Evolutionary conservation across 2,888 invertebrate species (phyloP).

Genomic region (Argyra leucocephala): DNA sequence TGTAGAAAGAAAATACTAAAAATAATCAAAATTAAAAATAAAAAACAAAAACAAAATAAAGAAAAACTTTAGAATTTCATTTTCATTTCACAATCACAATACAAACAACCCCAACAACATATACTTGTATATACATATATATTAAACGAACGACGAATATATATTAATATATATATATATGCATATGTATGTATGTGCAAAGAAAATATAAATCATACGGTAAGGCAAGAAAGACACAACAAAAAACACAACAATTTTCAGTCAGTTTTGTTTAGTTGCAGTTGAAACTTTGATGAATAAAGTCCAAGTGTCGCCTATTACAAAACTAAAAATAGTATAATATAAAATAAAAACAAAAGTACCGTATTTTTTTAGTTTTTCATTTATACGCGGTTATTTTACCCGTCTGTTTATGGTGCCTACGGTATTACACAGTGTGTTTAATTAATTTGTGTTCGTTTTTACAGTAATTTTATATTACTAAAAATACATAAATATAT

Average conservation of each 20-base stretch:
- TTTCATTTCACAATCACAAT: background rate
- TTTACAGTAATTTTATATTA: too few species aligned
- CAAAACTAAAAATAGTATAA: background rate
- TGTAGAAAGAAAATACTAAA: background rate
- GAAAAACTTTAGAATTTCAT: background rate
- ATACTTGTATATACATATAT: background rate
- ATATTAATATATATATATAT: background rate
- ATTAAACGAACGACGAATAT: too few species aligned
- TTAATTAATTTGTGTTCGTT: too few species aligned
- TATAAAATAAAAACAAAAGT: background rate
- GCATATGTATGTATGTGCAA: background rate
- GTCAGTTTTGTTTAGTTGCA: background rate
- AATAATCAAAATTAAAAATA: background rate
- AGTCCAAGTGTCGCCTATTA: background rate
- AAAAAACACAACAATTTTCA: background rate
- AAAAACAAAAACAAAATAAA: background rate
- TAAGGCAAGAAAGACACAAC: background rate
- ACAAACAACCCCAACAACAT: too few species aligned
- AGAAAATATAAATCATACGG: background rate
- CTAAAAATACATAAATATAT: too few species aligned
- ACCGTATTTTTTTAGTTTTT: background rate
- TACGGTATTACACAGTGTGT: too few species aligned
- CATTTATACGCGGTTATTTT: background rate
- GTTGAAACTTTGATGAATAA: background rate
- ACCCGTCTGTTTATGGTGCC: background rate